Evolutionary conservation across 2,888 invertebrate species (phyloP), one percentile per base, ranked within the genome.

Genomic region (Tigriopus californicus): DNA sequence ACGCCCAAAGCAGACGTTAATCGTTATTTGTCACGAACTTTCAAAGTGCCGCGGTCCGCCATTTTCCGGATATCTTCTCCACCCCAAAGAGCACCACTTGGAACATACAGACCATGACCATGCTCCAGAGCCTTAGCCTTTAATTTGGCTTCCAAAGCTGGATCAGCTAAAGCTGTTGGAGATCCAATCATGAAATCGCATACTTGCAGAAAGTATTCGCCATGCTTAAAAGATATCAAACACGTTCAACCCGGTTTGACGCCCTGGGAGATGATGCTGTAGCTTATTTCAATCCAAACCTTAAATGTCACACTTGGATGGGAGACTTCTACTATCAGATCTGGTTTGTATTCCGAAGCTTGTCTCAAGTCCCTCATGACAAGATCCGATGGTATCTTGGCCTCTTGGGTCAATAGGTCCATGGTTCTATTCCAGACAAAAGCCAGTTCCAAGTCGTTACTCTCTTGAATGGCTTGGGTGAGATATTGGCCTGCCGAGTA

Each of bases 81-180:
- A 12, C 76, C 77, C 77, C 77, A 77, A 61, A 77, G 70, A 12
- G 76, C 77, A 41, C 77, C 76, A 60, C 69, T 68, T 0, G 76
- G 76, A 33, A 77, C 66, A 62, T 75, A 74, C 4, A 76, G 65
- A 10, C 70, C 70, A 64, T 73, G 70, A 10, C 70, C 70, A 64
- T 72, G 70, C 1, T 61, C 42, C 22, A 62, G 58, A 20, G 62
- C 56, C 3, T 18, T 58, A 2, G 72, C 68, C 13, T 49, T 49
- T 22, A 58, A 33, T 46, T 24, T 33, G 13, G 44, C 22, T 61
- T 74, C 70, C 18, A 72, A 62, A 8, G 66, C 65, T 20, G 65
- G 64, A 62, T 74, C 70, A 12, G 76, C 75, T 47, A 77, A 65
- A 22, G 75, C 74, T 13, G 76, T 75, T 1, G 77, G 76, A 1